Evolutionary conservation across 2,888 invertebrate genomes (phyloP).

Genomic region (Melipona beecheii): DNA sequence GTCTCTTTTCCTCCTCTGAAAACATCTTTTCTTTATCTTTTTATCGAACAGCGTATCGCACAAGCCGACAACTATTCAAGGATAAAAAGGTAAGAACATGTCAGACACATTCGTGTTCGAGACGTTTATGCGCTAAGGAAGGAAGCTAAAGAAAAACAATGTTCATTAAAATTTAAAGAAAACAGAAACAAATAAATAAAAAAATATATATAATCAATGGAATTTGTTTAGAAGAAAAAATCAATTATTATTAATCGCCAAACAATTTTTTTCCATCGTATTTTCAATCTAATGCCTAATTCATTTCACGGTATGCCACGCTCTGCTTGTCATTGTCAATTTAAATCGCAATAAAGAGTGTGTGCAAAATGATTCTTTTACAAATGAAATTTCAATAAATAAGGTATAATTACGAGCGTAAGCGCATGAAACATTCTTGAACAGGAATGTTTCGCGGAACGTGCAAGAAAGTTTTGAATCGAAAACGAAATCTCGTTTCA

Average conservation of each 20-base stretch:
- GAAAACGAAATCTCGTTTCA: constrained; percentile 14
- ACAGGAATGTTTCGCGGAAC: constrained; percentile 16
- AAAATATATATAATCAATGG: neutral
- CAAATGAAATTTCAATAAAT: neutral
- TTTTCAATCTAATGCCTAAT: neutral
- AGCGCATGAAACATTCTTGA: constrained; percentile 12
- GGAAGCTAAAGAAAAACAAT: neutral
- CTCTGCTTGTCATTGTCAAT: neutral
- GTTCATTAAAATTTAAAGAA: neutral
- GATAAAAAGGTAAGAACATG: constrained; percentile 15
- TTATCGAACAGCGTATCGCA: neutral
- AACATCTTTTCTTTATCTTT: neutral
- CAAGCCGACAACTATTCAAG: constrained; percentile 6
- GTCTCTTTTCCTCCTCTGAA: neutral
- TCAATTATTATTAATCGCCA: neutral
- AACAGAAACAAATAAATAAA: neutral
- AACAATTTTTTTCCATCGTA: neutral
- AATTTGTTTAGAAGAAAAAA: neutral
- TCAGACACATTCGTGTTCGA: constrained; percentile 24
- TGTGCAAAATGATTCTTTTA: neutral
- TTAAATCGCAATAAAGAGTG: neutral
- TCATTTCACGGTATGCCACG: neutral
- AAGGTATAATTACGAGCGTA: neutral
- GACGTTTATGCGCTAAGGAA: constrained; percentile 3
- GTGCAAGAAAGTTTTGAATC: constrained; percentile 19